phyloP scores from a whole-genome alignment of 2,888 invertebrate genomes.

The Thumatha senex region DNA sequence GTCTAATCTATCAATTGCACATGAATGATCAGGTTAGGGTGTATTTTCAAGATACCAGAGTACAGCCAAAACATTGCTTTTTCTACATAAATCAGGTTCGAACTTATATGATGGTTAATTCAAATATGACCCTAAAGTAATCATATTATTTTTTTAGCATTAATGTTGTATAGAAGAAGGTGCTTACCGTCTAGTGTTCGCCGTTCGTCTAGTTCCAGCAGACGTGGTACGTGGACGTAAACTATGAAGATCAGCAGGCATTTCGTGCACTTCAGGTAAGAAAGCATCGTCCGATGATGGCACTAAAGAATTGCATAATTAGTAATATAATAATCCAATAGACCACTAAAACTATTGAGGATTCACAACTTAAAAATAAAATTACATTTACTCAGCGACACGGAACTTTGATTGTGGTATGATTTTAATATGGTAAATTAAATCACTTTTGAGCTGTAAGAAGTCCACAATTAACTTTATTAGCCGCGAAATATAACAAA shows the following conservation, averaged over 20 bases:
- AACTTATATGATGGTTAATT: constrained; percentile 10
- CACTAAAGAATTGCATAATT: constrained; percentile 37
- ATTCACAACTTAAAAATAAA: too few relatives aligned
- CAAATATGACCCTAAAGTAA: background rate
- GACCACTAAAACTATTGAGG: background rate
- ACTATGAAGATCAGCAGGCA: constrained; percentile 59
- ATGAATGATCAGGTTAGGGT: background rate
- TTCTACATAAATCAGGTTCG: background rate
- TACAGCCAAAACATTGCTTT: constrained; percentile 16
- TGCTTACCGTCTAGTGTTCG: constrained; percentile 72
- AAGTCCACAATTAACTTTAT: too few relatives aligned
- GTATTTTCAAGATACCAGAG: constrained; percentile 4
- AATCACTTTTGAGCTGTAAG: too few relatives aligned
- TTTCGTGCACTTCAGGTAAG: constrained; percentile 68
- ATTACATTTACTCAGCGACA: too few relatives aligned
- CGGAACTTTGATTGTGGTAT: too few relatives aligned
- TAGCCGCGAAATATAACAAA: too few relatives aligned
- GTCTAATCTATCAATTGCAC: background rate
- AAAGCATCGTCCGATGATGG: constrained; percentile 74
- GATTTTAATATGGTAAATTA: too few relatives aligned
- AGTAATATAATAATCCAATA: background rate
- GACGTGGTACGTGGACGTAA: constrained; percentile 71
- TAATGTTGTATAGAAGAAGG: too few relatives aligned
- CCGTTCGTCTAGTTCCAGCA: constrained; percentile 73
- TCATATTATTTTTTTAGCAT: too few relatives aligned